Conservation (phyloP, 2,113 vertebrate species). For the Lanius ludovicianus region DNA sequence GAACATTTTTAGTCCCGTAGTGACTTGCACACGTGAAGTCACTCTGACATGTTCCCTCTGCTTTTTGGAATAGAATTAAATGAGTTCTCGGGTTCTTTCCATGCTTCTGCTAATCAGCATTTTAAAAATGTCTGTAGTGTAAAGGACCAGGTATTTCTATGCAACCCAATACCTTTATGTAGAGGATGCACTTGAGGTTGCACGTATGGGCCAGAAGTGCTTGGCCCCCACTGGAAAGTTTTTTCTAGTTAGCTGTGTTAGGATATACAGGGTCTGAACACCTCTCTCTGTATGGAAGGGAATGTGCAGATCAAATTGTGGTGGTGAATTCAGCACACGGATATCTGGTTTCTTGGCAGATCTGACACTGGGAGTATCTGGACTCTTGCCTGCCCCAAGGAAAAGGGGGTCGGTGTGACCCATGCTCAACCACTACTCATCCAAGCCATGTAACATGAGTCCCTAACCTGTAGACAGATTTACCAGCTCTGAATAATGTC, state of each 20-base stretch:
- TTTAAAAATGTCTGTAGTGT: background rate
- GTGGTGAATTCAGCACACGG: constrained; percentile 37
- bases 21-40: rapidly evolving
- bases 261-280: background rate
- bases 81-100: background rate
- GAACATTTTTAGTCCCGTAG: background rate
- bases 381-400: constrained; percentile 25
- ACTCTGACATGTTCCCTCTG: background rate
- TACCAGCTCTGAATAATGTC: constrained; percentile 66
- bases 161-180: background rate
- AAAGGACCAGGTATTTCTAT: background rate
- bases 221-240: background rate
- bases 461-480: constrained; percentile 55
- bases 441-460: constrained; percentile 17
- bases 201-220: background rate
- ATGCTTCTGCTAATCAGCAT: background rate
- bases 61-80: background rate
- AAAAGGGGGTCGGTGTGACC: constrained; percentile 54
- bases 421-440: background rate
- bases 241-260: background rate
- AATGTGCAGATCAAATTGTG: constrained; percentile 25
- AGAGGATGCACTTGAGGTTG: background rate
- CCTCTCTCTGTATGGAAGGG: constrained; percentile 22
- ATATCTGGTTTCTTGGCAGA: constrained; percentile 66
- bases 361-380: constrained; percentile 42